Conservation (phyloP, 2,888 invertebrate species). For the Leucophenga maculata region DNA sequence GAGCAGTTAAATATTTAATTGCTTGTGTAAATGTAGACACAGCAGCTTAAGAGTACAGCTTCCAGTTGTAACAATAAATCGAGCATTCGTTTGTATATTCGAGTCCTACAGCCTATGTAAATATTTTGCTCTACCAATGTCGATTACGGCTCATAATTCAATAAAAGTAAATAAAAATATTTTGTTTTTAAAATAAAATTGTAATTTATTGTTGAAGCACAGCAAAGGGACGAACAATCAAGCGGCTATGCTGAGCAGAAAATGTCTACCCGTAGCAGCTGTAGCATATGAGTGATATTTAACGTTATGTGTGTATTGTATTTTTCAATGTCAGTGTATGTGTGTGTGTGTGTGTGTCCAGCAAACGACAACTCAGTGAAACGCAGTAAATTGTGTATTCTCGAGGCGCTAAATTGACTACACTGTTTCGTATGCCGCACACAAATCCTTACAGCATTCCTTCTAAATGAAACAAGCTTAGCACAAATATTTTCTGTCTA, state of each 20-base stretch:
- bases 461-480: background rate
- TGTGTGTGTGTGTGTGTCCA: background rate
- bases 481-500: background rate
- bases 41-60: no score
- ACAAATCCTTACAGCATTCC: no score
- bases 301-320: background rate
- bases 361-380: no score
- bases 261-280: background rate
- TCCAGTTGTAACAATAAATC: no score
- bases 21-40: background rate
- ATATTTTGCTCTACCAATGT: conserved; percentile 29
- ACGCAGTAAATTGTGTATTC: no score
- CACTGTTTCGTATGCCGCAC: no score
- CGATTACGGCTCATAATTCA: background rate
- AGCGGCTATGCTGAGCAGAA: background rate
- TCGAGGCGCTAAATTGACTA: no score
- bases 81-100: no score
- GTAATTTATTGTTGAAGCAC: background rate
- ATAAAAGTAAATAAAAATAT: conserved; percentile 1
- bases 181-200: background rate
- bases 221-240: no score
- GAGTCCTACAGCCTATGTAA: conserved; percentile 23
- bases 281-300: conserved; percentile 40
- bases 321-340: background rate
- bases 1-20: conserved; percentile 12